These are phyloP conservation scores for Aethes cnicana DNA, from an alignment of 2,888 invertebrate species.

Conservation along the genomic window DNA sequence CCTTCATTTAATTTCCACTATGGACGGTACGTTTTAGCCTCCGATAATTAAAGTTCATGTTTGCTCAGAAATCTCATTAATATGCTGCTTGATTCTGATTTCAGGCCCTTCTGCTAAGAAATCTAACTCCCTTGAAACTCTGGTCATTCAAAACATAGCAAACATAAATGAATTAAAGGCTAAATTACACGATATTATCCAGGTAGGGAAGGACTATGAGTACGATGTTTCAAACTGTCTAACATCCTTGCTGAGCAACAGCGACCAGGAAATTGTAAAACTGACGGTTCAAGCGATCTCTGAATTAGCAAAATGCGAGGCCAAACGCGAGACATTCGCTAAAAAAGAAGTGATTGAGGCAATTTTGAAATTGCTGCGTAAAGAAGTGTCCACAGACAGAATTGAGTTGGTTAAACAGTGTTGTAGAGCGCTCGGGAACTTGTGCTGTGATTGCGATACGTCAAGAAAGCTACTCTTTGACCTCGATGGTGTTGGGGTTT, in stretches of 20 bases:
- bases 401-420: slow-evolving; percentile 86
- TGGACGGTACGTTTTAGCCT: slow-evolving; percentile 33
- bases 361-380: slow-evolving; percentile 79
- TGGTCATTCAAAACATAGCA: slow-evolving; percentile 68
- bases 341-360: slow-evolving; percentile 82
- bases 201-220: slow-evolving; percentile 69
- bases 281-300: slow-evolving; percentile 88
- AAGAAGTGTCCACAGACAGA: slow-evolving; percentile 57
- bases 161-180: slow-evolving; percentile 68
- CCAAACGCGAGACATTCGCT: slow-evolving; percentile 87
- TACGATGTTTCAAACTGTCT: slow-evolving; percentile 71
- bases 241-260: slow-evolving; percentile 64
- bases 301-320: slow-evolving; percentile 90
- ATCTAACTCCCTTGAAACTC: slow-evolving; percentile 64
- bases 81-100: slow-evolving; percentile 33
- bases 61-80: background rate
- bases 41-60: background rate
- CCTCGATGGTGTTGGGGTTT: slow-evolving; percentile 72
- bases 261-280: slow-evolving; percentile 76
- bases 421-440: slow-evolving; percentile 92
- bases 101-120: slow-evolving; percentile 64
- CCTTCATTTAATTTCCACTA: slow-evolving; percentile 20
- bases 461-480: slow-evolving; percentile 79
- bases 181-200: slow-evolving; percentile 72
- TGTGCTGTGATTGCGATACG: slow-evolving; percentile 93